Conservation (phyloP, 2,113 vertebrate genomes). For the Glaucidium brasilianum region DNA sequence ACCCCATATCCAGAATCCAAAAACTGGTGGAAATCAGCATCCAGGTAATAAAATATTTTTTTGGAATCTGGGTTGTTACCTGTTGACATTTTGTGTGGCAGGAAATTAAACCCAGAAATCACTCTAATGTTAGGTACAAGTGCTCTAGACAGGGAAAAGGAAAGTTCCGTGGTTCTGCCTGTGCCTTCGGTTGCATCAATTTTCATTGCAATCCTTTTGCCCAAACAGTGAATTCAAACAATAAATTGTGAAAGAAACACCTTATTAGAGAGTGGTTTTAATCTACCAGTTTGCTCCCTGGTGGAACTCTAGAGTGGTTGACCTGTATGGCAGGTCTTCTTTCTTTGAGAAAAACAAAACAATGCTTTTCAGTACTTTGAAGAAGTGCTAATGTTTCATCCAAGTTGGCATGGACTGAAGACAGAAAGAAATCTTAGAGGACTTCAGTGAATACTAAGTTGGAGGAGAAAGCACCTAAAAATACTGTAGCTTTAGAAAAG, state of each 20-base stretch:
- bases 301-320: neutral
- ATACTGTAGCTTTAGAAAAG: conserved; percentile 28
- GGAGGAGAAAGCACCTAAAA: conserved; percentile 28
- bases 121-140: neutral
- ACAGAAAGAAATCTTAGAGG: neutral
- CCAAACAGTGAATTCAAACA: neutral
- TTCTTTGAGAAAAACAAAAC: neutral
- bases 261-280: neutral
- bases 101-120: neutral
- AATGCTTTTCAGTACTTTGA: neutral
- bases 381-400: neutral
- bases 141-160: neutral
- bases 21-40: neutral
- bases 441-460: neutral
- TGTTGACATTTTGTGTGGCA: neutral
- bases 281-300: neutral
- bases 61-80: neutral
- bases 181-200: neutral
- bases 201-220: neutral
- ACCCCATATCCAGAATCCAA: neutral
- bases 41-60: neutral
- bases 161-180: neutral
- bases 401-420: neutral
- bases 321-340: neutral
- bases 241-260: neutral